phyloP scores from a whole-genome alignment of 2,113 vertebrate species.

The Serinus canaria region DNA sequence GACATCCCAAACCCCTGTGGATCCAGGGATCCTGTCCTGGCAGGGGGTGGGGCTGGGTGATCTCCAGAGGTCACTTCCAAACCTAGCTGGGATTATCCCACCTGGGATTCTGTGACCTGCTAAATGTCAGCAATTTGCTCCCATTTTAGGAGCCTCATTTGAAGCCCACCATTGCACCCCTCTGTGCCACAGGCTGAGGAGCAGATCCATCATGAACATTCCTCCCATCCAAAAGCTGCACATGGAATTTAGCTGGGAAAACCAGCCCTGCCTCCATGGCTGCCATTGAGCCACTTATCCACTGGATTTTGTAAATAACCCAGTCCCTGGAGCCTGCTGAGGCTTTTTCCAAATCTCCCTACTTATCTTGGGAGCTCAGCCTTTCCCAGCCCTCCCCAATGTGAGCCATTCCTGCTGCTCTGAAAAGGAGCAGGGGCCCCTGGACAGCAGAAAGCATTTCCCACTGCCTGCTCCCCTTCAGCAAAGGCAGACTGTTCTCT shows the following conservation, averaged over 20 bases:
- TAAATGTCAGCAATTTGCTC: neutral
- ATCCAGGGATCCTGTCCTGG: neutral
- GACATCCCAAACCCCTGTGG: neutral
- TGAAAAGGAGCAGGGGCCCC: neutral
- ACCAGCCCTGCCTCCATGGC: neutral
- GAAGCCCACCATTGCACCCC: neutral
- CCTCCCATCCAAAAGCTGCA: neutral
- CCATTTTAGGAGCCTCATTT: neutral
- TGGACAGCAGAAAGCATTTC: neutral
- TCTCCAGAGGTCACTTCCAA: neutral
- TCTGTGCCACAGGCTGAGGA: neutral
- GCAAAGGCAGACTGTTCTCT: neutral
- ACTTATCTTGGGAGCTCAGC: neutral
- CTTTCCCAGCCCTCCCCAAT: neutral
- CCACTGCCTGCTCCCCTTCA: neutral
- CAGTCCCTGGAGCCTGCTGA: neutral
- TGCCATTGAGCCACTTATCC: neutral
- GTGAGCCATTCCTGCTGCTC: neutral
- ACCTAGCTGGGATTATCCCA: neutral
- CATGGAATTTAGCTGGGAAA: neutral
- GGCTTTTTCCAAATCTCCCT: neutral
- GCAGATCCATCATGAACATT: neutral
- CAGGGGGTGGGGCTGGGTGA: neutral
- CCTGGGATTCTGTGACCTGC: neutral
- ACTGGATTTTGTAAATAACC: neutral